phyloP scores from a whole-genome alignment of 2,113 vertebrate genomes.

The Cottus gobio region DNA sequence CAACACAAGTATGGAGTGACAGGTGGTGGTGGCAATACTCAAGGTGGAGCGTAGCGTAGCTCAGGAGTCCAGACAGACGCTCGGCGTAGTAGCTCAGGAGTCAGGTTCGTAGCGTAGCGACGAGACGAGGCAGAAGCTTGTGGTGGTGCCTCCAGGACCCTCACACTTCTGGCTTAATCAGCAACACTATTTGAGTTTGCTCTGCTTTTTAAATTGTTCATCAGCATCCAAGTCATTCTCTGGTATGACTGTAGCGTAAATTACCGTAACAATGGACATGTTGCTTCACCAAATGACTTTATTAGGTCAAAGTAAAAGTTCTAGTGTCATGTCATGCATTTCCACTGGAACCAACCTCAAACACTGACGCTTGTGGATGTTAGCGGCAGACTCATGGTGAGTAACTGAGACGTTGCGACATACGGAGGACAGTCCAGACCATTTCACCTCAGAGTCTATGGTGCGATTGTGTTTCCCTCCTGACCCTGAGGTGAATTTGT shows the following conservation, averaged over 20 bases:
- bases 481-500: conserved; percentile 4
- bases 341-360: not conserved
- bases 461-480: conserved; percentile 16
- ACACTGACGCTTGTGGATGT: no score
- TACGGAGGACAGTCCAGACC: conserved; percentile 14
- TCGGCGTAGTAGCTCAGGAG: no score
- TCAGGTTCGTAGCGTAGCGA: no score
- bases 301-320: conserved; percentile 41
- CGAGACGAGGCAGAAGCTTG: no score
- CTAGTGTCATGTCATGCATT: not conserved
- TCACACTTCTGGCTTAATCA: not conserved
- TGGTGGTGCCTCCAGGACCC: no score
- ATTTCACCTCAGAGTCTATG: conserved; percentile 24
- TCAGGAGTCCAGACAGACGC: no score
- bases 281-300: not conserved
- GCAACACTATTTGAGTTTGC: not conserved
- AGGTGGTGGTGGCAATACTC: no score
- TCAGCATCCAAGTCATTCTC: not conserved
- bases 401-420: conserved; percentile 11
- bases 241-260: conserved; percentile 18
- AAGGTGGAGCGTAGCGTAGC: no score
- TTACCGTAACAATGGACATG: conserved; percentile 2
- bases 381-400: conserved; percentile 30
- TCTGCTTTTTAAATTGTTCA: not conserved
- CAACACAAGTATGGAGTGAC: no score